phyloP scores from a whole-genome alignment of 64 coral and sea anemone genomes.

The Actinia tenebrosa region DNA sequence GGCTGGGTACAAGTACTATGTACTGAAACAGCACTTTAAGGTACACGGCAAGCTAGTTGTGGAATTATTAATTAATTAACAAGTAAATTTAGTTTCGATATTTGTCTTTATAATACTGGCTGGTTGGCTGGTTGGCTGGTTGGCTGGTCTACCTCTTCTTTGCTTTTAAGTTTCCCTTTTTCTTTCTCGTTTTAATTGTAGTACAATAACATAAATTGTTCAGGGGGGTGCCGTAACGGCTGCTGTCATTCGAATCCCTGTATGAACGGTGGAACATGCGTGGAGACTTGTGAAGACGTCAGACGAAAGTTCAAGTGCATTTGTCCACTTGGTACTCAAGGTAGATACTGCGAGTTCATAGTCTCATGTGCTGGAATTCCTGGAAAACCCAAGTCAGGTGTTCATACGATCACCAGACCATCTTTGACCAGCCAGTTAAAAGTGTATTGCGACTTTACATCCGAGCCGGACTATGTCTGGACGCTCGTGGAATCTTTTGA shows the following conservation, averaged over 20 bases:
- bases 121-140: too few relatives aligned
- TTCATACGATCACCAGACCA: not conserved
- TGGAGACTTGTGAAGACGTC: slow-evolving; percentile 13
- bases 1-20: not conserved
- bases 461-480: slow-evolving; percentile 31
- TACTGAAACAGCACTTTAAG: not conserved
- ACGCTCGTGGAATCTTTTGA: slow-evolving; percentile 61
- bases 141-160: too few relatives aligned
- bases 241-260: slow-evolving; percentile 46
- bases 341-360: slow-evolving; percentile 36
- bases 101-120: too few relatives aligned
- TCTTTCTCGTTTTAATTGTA: not conserved
- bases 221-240: slow-evolving; percentile 21
- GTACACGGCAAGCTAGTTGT: not conserved
- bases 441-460: slow-evolving; percentile 43
- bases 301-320: slow-evolving; percentile 52
- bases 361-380: not conserved
- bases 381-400: not conserved
- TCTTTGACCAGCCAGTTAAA: not conserved
- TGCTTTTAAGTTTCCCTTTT: too few relatives aligned
- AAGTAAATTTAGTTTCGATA: too few relatives aligned
- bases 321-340: slow-evolving; percentile 15
- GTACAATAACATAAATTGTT: not conserved
- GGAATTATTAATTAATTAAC: too few relatives aligned
- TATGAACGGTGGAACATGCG: slow-evolving; percentile 39